Base-by-base conservation (phyloP, 2,888 invertebrate genomes). In the Enchytraeus crypticus region DNA sequence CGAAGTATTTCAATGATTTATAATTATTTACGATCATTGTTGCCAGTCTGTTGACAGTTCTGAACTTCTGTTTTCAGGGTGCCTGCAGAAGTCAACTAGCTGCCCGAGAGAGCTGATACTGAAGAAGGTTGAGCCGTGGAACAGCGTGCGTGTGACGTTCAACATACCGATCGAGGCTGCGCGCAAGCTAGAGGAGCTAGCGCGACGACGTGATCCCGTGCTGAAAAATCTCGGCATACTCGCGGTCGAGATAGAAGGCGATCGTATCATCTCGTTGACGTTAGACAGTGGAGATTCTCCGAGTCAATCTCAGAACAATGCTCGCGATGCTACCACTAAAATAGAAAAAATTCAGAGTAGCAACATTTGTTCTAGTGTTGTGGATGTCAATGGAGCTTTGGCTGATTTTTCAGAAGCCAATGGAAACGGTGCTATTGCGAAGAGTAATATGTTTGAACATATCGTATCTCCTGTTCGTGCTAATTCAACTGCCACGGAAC, bases 101-200 rank as follows among this genome's bases (percentile, higher is more conserved):
- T 78, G 74, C 62, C 71, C 81, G 69, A 82, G 83, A 70, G 83
- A 84, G 80, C 84, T 90, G 79, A 85, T 91, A 73, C 84, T 88
- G 71, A 84, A 84, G 76, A 88, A 88, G 80, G 86, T 92, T 83
- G 95, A 95, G 85, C 95, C 95, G 84, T 96, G 92, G 92, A 92
- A 93, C 84, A 91, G 92, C 73, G 95, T 96, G 74, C 88, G 92
- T 82, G 92, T 96, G 81, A 95, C 93, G 82, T 88, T 96, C 84
- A 91, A 91, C 79, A 91, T 96, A 84, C 93, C 95, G 75, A 87
- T 89, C 79, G 93, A 93, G 82, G 95, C 95, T 77, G 95, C 95
- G 77, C 84, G 88, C 74, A 87, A 91, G 71, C 84, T 96, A 76
- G 86, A 92, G 73, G 90, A 90, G 81, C 83, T 96, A 78, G 95